phyloP scores from a whole-genome alignment of 2,797 vertebrate species.

The Paedocypris micromegethes region DNA sequence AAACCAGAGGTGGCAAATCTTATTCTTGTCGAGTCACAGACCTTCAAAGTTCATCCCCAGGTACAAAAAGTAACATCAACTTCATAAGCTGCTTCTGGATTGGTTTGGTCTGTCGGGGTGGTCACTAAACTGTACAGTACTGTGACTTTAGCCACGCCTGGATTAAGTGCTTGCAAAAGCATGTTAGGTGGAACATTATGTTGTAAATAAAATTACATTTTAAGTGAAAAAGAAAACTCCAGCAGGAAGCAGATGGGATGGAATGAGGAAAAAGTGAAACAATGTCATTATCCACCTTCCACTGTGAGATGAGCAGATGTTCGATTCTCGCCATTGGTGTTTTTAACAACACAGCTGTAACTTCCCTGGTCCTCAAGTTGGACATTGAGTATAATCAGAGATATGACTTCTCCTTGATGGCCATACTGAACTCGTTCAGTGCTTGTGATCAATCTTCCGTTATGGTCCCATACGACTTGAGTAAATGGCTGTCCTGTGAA shows the following conservation, averaged over 20 bases:
- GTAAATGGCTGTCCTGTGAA: constrained; percentile 73
- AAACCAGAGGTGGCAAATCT: constrained; percentile 8
- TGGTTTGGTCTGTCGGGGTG: too few species aligned
- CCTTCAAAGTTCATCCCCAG: too few species aligned
- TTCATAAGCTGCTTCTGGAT: too few species aligned
- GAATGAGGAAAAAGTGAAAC: constrained; percentile 53
- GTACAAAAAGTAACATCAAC: too few species aligned
- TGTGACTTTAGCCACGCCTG: too few species aligned
- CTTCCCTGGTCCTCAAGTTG: constrained; percentile 76
- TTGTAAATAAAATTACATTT: constrained; percentile 56
- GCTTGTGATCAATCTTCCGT: constrained; percentile 66
- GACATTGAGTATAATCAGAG: constrained; percentile 71
- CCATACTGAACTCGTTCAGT: constrained; percentile 72
- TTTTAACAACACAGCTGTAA: constrained; percentile 76
- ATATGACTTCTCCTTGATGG: constrained; percentile 66
- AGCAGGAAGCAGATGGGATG: constrained; percentile 55
- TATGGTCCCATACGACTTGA: constrained; percentile 72
- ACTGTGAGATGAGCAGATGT: constrained; percentile 79
- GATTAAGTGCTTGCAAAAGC: too few species aligned
- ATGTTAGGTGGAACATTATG: constrained; percentile 56
- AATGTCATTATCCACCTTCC: constrained; percentile 78
- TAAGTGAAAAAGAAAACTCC: constrained; percentile 46
- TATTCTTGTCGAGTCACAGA: too few species aligned
- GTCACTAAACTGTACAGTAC: too few species aligned
- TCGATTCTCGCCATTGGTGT: constrained; percentile 70